Conservation (phyloP, 1,140 invertebrate species). For the Drosophila yakuba region DNA sequence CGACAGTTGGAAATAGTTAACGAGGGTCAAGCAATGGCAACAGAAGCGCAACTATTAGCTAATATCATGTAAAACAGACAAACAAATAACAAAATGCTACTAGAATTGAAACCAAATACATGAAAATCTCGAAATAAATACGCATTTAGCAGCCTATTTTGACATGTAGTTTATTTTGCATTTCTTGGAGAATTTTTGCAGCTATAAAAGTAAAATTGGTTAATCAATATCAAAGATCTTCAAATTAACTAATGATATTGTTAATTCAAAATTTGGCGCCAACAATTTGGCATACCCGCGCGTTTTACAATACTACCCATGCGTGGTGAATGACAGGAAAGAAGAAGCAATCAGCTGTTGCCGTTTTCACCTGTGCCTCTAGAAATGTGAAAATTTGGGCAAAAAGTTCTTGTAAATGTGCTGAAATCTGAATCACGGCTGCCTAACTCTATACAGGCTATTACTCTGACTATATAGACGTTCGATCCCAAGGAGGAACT, state of each 20-base stretch:
- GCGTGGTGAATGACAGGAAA: background rate
- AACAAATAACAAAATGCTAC: constrained; percentile 78
- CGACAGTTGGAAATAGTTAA: constrained; percentile 39
- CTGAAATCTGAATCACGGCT: background rate
- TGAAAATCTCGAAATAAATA: constrained; percentile 80
- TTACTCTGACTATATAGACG: background rate
- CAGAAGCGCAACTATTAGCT: constrained; percentile 77
- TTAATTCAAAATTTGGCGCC: background rate
- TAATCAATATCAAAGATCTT: no score
- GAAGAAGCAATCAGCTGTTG: constrained; percentile 34
- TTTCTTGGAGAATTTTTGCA: background rate
- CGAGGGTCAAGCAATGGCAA: constrained; percentile 37
- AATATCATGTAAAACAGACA: constrained; percentile 80
- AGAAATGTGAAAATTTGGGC: constrained; percentile 21
- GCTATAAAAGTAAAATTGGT: background rate
- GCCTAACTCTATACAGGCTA: background rate
- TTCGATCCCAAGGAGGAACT: background rate
- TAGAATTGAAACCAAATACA: constrained; percentile 79
- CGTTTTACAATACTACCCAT: background rate
- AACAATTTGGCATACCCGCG: background rate
- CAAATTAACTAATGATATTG: no score
- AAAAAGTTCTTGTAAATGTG: constrained; percentile 2
- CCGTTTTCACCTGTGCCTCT: constrained; percentile 41
- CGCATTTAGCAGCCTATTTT: constrained; percentile 78
- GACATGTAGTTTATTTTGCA: constrained; percentile 2